A percentile compares a stretch with the other conserved stretches of the same genome.
These are phyloP conservation scores for Mesochorus sp. DNA, from an alignment of 2,888 invertebrate species.

Conservation along the genomic window DNA sequence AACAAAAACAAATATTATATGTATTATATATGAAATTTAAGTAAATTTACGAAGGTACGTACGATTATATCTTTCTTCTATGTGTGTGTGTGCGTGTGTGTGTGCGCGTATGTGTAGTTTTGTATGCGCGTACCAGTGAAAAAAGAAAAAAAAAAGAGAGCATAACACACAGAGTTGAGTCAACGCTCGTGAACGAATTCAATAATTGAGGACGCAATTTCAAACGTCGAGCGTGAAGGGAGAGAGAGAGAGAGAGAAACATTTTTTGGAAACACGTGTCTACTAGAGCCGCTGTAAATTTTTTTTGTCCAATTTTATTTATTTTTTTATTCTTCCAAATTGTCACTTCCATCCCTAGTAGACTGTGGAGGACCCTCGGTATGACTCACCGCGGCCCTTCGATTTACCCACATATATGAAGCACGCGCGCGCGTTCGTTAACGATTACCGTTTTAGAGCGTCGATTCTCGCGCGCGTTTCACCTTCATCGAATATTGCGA, in stretches of 20 bases:
- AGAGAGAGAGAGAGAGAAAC: not conserved
- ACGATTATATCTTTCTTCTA: slow-evolving; percentile 62
- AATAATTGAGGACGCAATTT: slow-evolving; percentile 28
- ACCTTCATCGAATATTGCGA: slow-evolving; percentile 65
- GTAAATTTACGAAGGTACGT: slow-evolving; percentile 54
- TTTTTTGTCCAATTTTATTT: not conserved
- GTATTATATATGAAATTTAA: slow-evolving; percentile 58
- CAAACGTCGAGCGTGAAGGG: not conserved
- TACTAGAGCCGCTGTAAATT: too few relatives aligned
- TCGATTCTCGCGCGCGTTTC: slow-evolving; percentile 38
- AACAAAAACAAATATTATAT: slow-evolving; percentile 29
- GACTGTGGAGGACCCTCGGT: slow-evolving; percentile 19
- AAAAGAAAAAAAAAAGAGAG: not conserved
- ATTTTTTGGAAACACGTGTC: too few relatives aligned
- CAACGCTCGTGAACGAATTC: slow-evolving; percentile 54
- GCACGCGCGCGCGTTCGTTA: slow-evolving; percentile 71
- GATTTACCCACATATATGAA: slow-evolving; percentile 68
- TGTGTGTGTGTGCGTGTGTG: slow-evolving; percentile 43
- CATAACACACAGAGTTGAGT: slow-evolving; percentile 1
- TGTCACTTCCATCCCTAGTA: slow-evolving; percentile 23
- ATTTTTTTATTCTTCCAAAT: slow-evolving; percentile 26
- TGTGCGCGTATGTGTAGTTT: slow-evolving; percentile 14
- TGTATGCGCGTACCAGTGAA: not conserved
- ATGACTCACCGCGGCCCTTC: slow-evolving; percentile 48
- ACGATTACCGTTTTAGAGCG: slow-evolving; percentile 67